Evolutionary conservation across 92 coral and sea anemone species (phyloP).

Genomic region (Zoanthus sociatus): DNA sequence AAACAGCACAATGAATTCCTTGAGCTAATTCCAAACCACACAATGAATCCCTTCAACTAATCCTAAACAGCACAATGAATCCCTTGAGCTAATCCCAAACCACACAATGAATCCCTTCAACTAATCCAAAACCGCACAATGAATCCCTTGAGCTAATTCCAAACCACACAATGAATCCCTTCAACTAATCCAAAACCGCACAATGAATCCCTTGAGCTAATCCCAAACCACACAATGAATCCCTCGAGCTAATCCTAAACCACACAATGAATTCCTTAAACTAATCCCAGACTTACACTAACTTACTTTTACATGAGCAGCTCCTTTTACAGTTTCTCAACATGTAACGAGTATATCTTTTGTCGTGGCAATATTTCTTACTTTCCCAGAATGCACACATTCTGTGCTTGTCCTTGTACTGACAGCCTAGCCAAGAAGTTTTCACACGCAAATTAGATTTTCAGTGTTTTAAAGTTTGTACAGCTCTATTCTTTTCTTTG

Average conservation of each 20-base stretch:
- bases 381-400: constrained; percentile 76
- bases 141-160: no score
- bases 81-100: background rate
- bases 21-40: no score
- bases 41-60: background rate
- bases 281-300: background rate
- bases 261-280: no score
- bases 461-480: background rate
- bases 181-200: no score
- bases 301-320: constrained; percentile 79
- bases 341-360: constrained; percentile 54
- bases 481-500: background rate
- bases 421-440: constrained; percentile 57
- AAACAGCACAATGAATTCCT: no score
- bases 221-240: background rate
- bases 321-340: constrained; percentile 65
- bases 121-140: background rate
- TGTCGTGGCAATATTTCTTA: constrained; percentile 53
- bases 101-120: no score
- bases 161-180: no score
- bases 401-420: constrained; percentile 51
- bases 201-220: background rate
- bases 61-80: background rate
- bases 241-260: background rate
- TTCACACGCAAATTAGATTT: background rate